Base-by-base conservation (phyloP, 2,797 vertebrate genomes). In the Microctenopoma stevenorrisi region DNA sequence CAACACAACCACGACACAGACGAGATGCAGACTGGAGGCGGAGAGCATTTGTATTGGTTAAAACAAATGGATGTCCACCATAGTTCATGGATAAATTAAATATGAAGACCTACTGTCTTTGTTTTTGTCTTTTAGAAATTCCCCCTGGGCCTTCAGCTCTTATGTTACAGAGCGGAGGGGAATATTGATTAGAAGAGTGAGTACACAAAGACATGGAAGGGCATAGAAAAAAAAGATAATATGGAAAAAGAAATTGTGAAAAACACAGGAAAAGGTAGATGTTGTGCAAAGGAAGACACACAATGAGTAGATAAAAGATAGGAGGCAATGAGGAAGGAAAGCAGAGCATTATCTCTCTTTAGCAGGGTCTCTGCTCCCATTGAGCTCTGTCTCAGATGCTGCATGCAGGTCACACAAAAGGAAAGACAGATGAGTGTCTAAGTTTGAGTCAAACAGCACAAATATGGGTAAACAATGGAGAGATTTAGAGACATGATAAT, bases 301-400 rank as follows among this genome's bases (percentile, higher is more conserved):
- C 42, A 68, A 64, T 66, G 49, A 66, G 30, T 43, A 50, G 55
- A 63, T 18, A 43, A 46, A n/a, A 52, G 22, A 61, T 48, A 68
- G 79, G 74, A 87, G 84, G 64, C 55, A 70, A 68, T 52, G 64
- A 81, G 85, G 68, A 85, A 89, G 82, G 78, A 88, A 86, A 72
- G 70, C 74, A 67, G n/a, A 64, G 53, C 30, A 70, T 89, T 88
- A 86, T 87, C 79, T 72, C 65, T 76, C 10, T 40, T 55, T 42
- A 42, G 49, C 86, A 86, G 74, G 67, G 44, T 42, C 46, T 53
- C 28, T 18, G 13, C 55, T 69, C 26, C 43, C 55, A 47, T 64
- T 14, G 10, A 59, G n/a, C 46, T 54, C 35, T 0, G 8, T 49
- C 50, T 73, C 60, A 61, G 46, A 30, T 53, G 40, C 33, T 66